These are phyloP conservation scores for Cyrtorhinus lividipennis DNA, from an alignment of 1,140 invertebrate genomes.

Conservation along the genomic window DNA sequence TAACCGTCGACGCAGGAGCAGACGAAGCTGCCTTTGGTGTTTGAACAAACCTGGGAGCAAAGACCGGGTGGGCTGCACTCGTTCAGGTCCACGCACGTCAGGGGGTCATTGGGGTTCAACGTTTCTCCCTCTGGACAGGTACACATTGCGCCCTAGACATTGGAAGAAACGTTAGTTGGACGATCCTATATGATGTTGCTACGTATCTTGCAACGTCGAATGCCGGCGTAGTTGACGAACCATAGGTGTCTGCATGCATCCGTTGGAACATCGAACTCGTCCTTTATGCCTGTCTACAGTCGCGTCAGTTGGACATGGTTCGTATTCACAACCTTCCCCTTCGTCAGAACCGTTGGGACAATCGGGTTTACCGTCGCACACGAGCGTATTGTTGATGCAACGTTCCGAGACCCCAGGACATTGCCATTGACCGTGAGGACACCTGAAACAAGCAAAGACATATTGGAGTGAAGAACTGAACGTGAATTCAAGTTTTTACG, in stretches of 20 bases:
- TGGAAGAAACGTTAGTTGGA: no score
- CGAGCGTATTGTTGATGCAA: slow-evolving; percentile 61
- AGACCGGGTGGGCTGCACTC: slow-evolving; percentile 77
- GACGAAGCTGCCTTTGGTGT: slow-evolving; percentile 71
- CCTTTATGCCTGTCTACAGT: no score
- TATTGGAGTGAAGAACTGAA: no score
- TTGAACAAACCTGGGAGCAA: slow-evolving; percentile 81
- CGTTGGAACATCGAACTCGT: slow-evolving; percentile 79
- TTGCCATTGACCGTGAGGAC: slow-evolving; percentile 61
- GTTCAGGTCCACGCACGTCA: slow-evolving; percentile 65
- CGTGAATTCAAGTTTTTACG: no score
- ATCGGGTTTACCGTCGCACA: slow-evolving; percentile 72
- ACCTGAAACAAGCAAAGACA: slow-evolving; percentile 45
- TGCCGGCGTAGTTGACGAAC: no score
- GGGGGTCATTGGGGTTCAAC: slow-evolving; percentile 41
- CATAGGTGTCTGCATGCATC: slow-evolving; percentile 77
- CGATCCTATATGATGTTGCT: no score
- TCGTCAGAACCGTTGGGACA: slow-evolving; percentile 88
- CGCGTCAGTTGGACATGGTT: slow-evolving; percentile 46
- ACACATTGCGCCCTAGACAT: slow-evolving; percentile 22
- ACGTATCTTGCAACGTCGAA: no score
- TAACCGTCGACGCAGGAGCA: slow-evolving; percentile 77
- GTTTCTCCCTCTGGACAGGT: slow-evolving; percentile 51
- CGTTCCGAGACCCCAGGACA: slow-evolving; percentile 63
- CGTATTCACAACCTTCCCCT: slow-evolving; percentile 66